phyloP scores from a whole-genome alignment of 2,888 invertebrate species.

The Gnatocerus cornutus region DNA sequence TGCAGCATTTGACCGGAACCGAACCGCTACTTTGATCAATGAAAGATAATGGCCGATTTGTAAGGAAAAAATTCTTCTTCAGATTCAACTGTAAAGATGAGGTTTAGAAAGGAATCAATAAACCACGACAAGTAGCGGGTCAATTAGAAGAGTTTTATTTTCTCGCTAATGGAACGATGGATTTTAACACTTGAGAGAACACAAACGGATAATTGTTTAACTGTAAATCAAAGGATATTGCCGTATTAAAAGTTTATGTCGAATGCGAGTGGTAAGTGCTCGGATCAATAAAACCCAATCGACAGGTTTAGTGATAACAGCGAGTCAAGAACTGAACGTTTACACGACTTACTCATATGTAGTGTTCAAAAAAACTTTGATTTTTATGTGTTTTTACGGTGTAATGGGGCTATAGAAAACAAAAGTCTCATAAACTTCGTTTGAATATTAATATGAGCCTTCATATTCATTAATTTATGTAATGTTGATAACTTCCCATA shows the following conservation, averaged over 20 bases:
- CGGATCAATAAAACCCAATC: too few species aligned
- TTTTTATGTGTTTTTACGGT: too few species aligned
- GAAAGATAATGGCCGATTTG: neutral
- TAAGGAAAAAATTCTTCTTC: neutral
- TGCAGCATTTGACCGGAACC: slow-evolving; percentile 39
- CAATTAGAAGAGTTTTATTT: neutral
- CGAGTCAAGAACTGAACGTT: too few species aligned
- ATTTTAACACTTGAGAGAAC: neutral
- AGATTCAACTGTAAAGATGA: neutral
- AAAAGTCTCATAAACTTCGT: too few species aligned
- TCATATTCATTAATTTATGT: too few species aligned
- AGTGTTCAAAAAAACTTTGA: too few species aligned
- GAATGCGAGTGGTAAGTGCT: neutral
- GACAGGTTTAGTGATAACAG: too few species aligned
- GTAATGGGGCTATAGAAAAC: too few species aligned
- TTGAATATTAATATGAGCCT: too few species aligned
- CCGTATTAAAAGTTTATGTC: neutral
- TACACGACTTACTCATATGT: too few species aligned
- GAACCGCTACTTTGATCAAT: slow-evolving; percentile 38
- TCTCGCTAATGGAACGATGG: neutral
- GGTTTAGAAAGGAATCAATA: slow-evolving; percentile 9
- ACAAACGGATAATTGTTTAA: slow-evolving; percentile 18
- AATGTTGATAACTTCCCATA: too few species aligned
- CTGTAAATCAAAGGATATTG: slow-evolving; percentile 17
- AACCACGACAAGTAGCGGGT: neutral